Conservation (phyloP, 2,113 vertebrate species). For the Muntiacus muntjak region DNA sequence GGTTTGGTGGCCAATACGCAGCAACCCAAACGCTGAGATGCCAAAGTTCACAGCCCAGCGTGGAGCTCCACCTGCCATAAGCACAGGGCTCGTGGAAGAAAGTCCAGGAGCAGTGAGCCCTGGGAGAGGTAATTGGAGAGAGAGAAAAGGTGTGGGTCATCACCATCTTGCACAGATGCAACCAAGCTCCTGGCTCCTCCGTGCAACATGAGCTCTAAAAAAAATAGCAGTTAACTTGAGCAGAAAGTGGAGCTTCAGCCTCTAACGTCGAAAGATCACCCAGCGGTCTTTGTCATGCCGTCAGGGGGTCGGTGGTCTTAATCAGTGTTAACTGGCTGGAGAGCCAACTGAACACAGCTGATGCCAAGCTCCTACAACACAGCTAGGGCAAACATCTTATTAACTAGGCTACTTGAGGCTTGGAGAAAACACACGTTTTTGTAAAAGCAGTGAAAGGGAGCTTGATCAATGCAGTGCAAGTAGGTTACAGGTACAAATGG, state of each 20-base stretch:
- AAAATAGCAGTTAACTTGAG: neutral
- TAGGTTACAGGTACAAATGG: neutral
- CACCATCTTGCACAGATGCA: neutral
- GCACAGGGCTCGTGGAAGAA: neutral
- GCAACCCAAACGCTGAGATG: neutral
- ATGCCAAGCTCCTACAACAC: neutral
- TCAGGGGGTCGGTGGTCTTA: neutral
- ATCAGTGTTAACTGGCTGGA: neutral
- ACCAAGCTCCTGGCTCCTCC: neutral
- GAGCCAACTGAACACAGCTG: neutral
- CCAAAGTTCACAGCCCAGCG: neutral
- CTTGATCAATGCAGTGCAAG: neutral
- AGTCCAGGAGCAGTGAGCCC: neutral
- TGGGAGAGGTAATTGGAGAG: neutral
- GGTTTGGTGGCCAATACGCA: neutral
- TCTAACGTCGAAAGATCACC: neutral
- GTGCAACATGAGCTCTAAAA: neutral
- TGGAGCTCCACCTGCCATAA: accelerated
- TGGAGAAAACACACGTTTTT: accelerated
- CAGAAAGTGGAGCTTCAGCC: neutral
- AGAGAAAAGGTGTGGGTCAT: neutral
- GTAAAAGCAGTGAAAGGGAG: neutral
- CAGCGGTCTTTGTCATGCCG: neutral
- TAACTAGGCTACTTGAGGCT: neutral
- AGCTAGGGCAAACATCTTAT: neutral